phyloP scores from a whole-genome alignment of 2,888 invertebrate species.

The Eugnorisma glareosa region DNA sequence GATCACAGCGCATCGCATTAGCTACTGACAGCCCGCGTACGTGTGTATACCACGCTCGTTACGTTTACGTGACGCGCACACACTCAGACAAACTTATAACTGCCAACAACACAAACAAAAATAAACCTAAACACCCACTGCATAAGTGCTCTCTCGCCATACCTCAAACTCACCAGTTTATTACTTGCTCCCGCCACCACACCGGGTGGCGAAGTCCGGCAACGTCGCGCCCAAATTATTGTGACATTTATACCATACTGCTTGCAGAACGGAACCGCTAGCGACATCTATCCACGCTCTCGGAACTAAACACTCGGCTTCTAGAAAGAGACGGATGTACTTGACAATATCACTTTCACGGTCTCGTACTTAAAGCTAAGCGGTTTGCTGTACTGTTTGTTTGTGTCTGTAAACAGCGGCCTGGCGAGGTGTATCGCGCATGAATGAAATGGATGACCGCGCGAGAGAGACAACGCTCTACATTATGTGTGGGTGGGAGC shows the following conservation, averaged over 20 bases:
- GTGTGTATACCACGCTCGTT: slow-evolving; percentile 88
- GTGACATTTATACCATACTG: slow-evolving; percentile 86
- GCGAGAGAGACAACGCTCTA: slow-evolving; percentile 77
- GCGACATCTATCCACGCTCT: slow-evolving; percentile 85
- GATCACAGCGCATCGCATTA: slow-evolving; percentile 89
- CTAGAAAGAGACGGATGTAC: slow-evolving; percentile 86
- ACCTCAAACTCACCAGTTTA: slow-evolving; percentile 78
- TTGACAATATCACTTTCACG: slow-evolving; percentile 91
- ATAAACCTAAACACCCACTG: slow-evolving; percentile 72
- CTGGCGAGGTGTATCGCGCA: slow-evolving; percentile 89
- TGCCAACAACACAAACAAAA: slow-evolving; percentile 73
- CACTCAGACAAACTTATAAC: slow-evolving; percentile 79
- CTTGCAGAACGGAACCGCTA: slow-evolving; percentile 80
- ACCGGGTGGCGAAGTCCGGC: slow-evolving; percentile 89
- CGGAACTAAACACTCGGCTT: slow-evolving; percentile 81
- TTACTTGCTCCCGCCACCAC: slow-evolving; percentile 85
- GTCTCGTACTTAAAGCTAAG: slow-evolving; percentile 90
- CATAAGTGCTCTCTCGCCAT: slow-evolving; percentile 73
- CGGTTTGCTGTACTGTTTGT: slow-evolving; percentile 91
- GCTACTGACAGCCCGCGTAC: slow-evolving; percentile 89
- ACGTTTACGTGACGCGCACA: slow-evolving; percentile 89
- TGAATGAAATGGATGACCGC: slow-evolving; percentile 90
- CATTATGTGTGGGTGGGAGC: slow-evolving; percentile 69
- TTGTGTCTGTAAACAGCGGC: slow-evolving; percentile 91
- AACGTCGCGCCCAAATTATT: slow-evolving; percentile 90